Percentiles rank a stretch among this genome's conserved stretches.
phyloP scores from a whole-genome alignment of 2,888 invertebrate genomes.

The Trichogramma dendrolimi region DNA sequence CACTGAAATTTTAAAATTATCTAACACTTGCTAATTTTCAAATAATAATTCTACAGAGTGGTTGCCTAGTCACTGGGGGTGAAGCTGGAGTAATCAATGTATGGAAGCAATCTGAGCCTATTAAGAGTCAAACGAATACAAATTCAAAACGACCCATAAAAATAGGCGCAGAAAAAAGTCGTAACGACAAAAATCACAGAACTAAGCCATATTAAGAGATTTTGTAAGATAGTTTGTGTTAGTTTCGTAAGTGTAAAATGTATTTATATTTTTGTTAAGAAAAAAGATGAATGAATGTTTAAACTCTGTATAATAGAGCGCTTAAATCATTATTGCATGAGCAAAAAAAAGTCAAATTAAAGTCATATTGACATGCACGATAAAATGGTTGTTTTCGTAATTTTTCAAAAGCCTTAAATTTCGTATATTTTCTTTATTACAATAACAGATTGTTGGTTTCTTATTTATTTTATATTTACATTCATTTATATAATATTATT shows the following conservation, averaged over 20 bases:
- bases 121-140: constrained; percentile 30
- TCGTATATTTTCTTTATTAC: constrained; percentile 43
- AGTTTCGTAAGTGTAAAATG: constrained; percentile 7
- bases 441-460: constrained; percentile 40
- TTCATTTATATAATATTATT: constrained; percentile 35
- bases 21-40: constrained; percentile 13
- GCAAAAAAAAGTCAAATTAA: too few species aligned
- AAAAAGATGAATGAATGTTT: not conserved
- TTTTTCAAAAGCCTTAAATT: not conserved
- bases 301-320: too few species aligned
- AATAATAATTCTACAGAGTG: constrained; percentile 53
- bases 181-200: constrained; percentile 40
- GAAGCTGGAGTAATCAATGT: constrained; percentile 66
- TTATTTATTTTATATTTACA: constrained; percentile 40
- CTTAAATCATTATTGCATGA: too few species aligned
- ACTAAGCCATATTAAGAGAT: constrained; percentile 44
- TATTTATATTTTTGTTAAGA: constrained; percentile 12
- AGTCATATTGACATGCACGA: too few species aligned
- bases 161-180: constrained; percentile 38
- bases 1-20: constrained; percentile 17
- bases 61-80: constrained; percentile 66
- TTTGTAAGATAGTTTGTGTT: constrained; percentile 22
- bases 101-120: constrained; percentile 55
- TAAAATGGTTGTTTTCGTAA: too few species aligned
- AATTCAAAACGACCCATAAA: constrained; percentile 39